phyloP scores from a whole-genome alignment of 2,797 vertebrate species.

The Brachyrhaphis roseni region DNA sequence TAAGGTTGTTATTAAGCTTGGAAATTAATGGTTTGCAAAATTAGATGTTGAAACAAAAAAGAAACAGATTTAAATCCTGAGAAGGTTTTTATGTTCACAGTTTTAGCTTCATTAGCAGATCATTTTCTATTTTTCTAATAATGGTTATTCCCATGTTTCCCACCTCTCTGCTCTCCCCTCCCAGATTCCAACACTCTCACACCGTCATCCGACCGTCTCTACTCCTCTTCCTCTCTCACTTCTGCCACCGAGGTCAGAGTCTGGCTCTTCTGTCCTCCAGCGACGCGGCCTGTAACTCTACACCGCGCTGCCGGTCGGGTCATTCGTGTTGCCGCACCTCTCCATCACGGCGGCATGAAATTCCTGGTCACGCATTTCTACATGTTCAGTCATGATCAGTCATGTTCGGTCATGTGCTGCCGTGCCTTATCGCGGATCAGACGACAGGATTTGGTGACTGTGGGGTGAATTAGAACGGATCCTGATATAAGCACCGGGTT shows the following conservation, averaged over 20 bases:
- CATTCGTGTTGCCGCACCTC: constrained; percentile 24
- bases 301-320: constrained; percentile 36
- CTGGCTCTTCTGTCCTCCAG: constrained; percentile 63
- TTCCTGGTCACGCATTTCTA: constrained; percentile 28
- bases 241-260: constrained; percentile 66
- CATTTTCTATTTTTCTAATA: constrained; percentile 4
- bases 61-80: neutral
- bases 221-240: constrained; percentile 38
- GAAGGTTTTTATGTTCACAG: neutral
- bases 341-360: constrained; percentile 19
- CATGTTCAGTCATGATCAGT: constrained; percentile 27
- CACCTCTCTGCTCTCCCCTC: neutral
- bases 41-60: neutral
- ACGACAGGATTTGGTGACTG: constrained; percentile 48
- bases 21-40: neutral
- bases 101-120: neutral
- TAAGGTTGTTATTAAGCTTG: neutral
- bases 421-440: constrained; percentile 22
- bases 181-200: constrained; percentile 38
- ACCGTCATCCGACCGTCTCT: constrained; percentile 52
- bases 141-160: constrained; percentile 1
- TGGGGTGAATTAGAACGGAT: constrained; percentile 56
- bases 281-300: constrained; percentile 53
- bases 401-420: constrained; percentile 24
- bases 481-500: constrained; percentile 51